Evolutionary conservation across 2,888 invertebrate genomes (phyloP), one percentile per base, ranked within the genome.

Genomic region (Apantesis nais): DNA sequence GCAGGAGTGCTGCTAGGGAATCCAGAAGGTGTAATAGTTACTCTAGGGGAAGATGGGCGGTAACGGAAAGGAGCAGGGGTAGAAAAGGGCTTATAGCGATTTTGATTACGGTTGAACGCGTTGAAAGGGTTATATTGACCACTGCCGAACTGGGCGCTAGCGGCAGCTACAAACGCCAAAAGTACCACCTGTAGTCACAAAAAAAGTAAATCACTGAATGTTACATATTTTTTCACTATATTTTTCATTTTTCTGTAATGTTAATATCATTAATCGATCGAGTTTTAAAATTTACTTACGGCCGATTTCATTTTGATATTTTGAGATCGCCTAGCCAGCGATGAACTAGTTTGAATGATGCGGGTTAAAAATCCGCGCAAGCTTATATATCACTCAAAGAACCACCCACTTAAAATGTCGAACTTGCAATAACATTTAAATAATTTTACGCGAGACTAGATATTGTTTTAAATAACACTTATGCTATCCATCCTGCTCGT

Each of bases 341-440:
- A 77, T 92, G 91, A 89, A 91, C 93, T 93, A 93, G 89, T 91
- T 93, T 82, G 93, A 93, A 90, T 94, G 94, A 90, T 93, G 93
- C 84, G 83, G 87, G 79, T 87, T 86, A 91, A 93, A 93, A 92
- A 85, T 89, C 87, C 82, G 90, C 89, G 90, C 91, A 82, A 83
- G 90, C 92, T 91, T 93, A 88, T 94, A 93, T 93, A 93, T 91
- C 79, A 76, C 81, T 84, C 86, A 83, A 83, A 85, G 90, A 89
- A 85, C 93, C 93, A 92, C 93, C 92, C 91, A 93, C 92, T 91
- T 87, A 81, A 82, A 83, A 78, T 85, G 82, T 75, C 78, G 83
- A 91, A 88, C 85, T 58, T 93, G 91, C 90, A 92, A 92, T 93
- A 89, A 88, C 83, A 93, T 93, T 93, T 90, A 88, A 92, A 93